Base-by-base conservation (phyloP, 2,888 invertebrate genomes). In the Cerceris ruficornis region DNA sequence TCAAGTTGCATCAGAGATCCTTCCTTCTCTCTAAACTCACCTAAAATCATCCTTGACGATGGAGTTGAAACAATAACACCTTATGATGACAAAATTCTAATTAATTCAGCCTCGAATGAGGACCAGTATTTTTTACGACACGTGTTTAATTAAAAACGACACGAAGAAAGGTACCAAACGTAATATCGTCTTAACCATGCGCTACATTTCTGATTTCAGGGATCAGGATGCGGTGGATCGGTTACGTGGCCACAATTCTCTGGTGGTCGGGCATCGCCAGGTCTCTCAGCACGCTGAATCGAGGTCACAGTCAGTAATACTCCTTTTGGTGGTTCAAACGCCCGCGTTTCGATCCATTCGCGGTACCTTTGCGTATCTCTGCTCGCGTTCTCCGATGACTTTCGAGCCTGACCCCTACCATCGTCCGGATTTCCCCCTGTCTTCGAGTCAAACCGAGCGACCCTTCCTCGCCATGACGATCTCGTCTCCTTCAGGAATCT, bases 141-240 rank as follows among this genome's bases (percentile, higher is more conserved):
- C 28, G 4, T n/a, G n/a, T n/a, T n/a, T 28, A 28, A 28, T 28
- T 28, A 28, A 28, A 28, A 46, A 46, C 5, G 46, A 46, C 13
- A 1, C 46, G 46, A 46, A 46, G 50, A n/a, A 50, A 11, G 50
- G n/a, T 50, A 46, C 11, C 11, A 11, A 46, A 11, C 11, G 8
- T 11, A 11, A 11, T 46, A 11, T n/a, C n/a, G 50, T 50, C n/a
- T 50, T 13, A 46, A 50, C 13, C 50, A 50, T n/a, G 50, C 50
- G n/a, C 50, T 50, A 73, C 49, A 17, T 82, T 80, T 75, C 80
- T 83, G 67, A 78, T 91, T 90, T 73, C 88, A 91, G 92, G 91
- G 91, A 90, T 89, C 92, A 92, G 92, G 88, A 92, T 92, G 92
- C 92, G 91, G 92, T 92, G 92, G 92, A 91, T 92, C 90, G 92